These are phyloP conservation scores for Corythoichthys haematopterus DNA, from an alignment of 2,113 vertebrate species.

Conservation along the genomic window DNA sequence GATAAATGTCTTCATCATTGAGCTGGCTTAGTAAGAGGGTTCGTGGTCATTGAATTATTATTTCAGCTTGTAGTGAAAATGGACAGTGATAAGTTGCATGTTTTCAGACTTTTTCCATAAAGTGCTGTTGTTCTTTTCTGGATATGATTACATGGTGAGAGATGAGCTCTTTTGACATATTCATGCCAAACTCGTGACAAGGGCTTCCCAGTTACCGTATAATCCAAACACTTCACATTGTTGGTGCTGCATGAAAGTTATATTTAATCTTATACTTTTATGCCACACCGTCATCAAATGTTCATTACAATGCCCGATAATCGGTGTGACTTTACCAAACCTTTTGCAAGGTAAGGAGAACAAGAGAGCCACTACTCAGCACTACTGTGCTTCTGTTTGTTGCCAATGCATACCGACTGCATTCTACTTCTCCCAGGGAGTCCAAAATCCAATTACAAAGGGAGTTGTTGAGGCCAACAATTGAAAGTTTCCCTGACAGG, in stretches of 20 bases:
- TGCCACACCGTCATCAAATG: not conserved
- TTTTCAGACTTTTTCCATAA: not conserved
- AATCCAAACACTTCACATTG: not conserved
- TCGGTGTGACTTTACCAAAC: not conserved
- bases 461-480: constrained; percentile 7
- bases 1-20: constrained; percentile 13
- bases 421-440: not conserved
- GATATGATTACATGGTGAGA: not conserved
- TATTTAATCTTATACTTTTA: not conserved
- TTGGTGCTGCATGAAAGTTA: not conserved
- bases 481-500: constrained; percentile 3
- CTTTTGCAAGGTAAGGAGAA: constrained; percentile 5
- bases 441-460: constrained; percentile 5
- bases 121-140: not conserved
- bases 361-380: constrained; percentile 2
- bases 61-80: not conserved
- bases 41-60: not conserved
- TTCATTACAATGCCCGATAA: not conserved
- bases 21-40: not conserved
- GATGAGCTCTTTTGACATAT: constrained; percentile 3
- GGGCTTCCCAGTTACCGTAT: not conserved
- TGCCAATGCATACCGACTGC: constrained; percentile 1
- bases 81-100: not conserved
- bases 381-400: constrained; percentile 3
- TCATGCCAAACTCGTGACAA: not conserved